Percentiles rank a stretch among this genome's conserved stretches.
phyloP scores from a whole-genome alignment of 2,888 invertebrate genomes.

The Uloborus plumipes region DNA sequence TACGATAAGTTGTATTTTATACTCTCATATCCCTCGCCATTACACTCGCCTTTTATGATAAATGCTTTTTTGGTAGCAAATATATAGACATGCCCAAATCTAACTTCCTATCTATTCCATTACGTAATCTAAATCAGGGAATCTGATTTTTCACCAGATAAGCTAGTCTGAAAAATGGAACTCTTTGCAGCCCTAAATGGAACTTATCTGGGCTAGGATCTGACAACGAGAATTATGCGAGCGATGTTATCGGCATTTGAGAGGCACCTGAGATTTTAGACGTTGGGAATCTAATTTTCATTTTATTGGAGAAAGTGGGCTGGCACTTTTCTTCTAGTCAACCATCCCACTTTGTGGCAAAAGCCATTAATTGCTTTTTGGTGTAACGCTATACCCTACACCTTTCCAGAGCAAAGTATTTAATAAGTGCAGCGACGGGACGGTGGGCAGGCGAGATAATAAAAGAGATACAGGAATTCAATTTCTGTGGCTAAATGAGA shows the following conservation, averaged over 20 bases:
- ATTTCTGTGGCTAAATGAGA: too few relatives aligned
- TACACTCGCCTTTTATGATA: too few relatives aligned
- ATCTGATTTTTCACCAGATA: too few relatives aligned
- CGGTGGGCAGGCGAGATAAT: too few relatives aligned
- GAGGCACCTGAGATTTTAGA: not conserved
- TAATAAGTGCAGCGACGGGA: too few relatives aligned
- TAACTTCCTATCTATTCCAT: not conserved
- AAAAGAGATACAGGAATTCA: too few relatives aligned
- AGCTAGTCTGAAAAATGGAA: not conserved
- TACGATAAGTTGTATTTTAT: too few relatives aligned
- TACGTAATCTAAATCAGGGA: not conserved
- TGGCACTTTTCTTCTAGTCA: conserved; percentile 26
- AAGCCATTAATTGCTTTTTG: conserved; percentile 40
- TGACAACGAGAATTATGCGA: conserved; percentile 38
- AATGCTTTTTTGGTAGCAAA: too few relatives aligned
- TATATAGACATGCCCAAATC: too few relatives aligned
- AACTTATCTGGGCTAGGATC: conserved; percentile 28
- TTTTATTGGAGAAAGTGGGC: conserved; percentile 20
- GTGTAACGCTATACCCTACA: not conserved
- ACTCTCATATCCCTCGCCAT: too few relatives aligned
- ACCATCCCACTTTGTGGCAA: conserved; percentile 16
- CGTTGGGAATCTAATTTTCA: not conserved
- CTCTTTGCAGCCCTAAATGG: conserved; percentile 37
- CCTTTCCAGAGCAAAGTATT: too few relatives aligned
- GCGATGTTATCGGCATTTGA: conserved; percentile 28